Conservation (phyloP, 53 echinoderm and acorn worm genomes). For the Echinometra lucunter region DNA sequence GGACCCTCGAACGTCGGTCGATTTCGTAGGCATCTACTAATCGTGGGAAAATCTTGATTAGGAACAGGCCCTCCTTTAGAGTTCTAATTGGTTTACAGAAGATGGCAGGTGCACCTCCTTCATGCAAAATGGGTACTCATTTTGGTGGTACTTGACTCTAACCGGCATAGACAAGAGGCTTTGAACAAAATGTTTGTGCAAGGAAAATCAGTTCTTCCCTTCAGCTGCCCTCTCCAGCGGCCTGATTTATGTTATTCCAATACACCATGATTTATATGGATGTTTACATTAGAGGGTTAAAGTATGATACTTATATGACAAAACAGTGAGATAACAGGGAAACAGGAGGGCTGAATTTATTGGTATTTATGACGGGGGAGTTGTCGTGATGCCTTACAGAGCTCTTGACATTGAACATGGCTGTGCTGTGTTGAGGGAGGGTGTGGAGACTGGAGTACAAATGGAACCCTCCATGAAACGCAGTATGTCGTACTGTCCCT, state of each 20-base stretch:
- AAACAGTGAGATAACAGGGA: slow-evolving; percentile 47
- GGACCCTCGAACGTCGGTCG: background rate
- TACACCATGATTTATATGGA: slow-evolving; percentile 37
- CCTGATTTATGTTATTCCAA: background rate
- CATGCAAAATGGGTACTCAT: background rate
- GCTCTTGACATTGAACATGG: slow-evolving; percentile 53
- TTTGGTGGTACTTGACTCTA: slow-evolving; percentile 35
- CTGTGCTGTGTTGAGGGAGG: too few relatives aligned
- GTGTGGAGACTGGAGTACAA: background rate
- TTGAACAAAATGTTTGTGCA: slow-evolving; percentile 49
- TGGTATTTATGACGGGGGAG: slow-evolving; percentile 55
- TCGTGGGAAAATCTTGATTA: slow-evolving; percentile 61
- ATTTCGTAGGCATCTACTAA: slow-evolving; percentile 16
- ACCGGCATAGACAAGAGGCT: slow-evolving; percentile 29
- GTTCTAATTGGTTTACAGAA: slow-evolving; percentile 57
- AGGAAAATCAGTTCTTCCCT: slow-evolving; percentile 18
- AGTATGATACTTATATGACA: slow-evolving; percentile 60
- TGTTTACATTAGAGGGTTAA: slow-evolving; percentile 54
- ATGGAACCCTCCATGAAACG: slow-evolving; percentile 28
- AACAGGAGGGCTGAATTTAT: slow-evolving; percentile 23
- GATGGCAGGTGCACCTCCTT: slow-evolving; percentile 52
- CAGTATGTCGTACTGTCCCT: slow-evolving; percentile 32
- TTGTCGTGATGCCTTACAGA: slow-evolving; percentile 40
- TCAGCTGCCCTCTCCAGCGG: background rate
- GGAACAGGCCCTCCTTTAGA: slow-evolving; percentile 51